These are phyloP conservation scores for Pelobates fuscus DNA, from an alignment of 2,113 vertebrate species.

Conservation along the genomic window DNA sequence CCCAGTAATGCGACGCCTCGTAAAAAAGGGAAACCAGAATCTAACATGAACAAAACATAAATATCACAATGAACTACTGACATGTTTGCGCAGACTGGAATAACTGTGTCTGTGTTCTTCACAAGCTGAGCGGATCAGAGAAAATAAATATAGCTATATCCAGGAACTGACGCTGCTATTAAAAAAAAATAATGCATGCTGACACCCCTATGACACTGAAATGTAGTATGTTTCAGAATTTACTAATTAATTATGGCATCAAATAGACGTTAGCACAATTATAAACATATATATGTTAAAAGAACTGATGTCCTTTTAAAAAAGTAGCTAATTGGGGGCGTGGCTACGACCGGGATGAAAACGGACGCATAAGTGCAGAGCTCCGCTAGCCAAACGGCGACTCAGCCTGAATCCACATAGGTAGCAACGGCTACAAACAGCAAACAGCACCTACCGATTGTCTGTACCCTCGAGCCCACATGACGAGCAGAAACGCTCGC, in stretches of 20 bases:
- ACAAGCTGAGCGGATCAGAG: background rate
- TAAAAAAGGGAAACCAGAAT: slow-evolving; percentile 11
- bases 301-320: too few species aligned
- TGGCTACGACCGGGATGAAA: too few species aligned
- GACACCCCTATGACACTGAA: background rate
- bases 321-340: too few species aligned
- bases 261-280: background rate
- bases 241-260: background rate
- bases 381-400: too few species aligned
- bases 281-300: background rate
- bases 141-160: background rate
- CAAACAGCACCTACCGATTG: too few species aligned
- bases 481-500: too few species aligned
- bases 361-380: too few species aligned
- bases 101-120: background rate
- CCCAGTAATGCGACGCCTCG: slow-evolving; percentile 6
- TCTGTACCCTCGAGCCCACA: too few species aligned
- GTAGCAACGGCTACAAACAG: too few species aligned
- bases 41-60: background rate
- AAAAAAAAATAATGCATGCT: too few species aligned
- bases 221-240: background rate
- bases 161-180: background rate
- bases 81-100: background rate
- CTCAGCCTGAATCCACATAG: too few species aligned
- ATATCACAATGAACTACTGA: background rate